Base-by-base conservation (phyloP, 1,140 invertebrate species). In the Helicoverpa armigera region DNA sequence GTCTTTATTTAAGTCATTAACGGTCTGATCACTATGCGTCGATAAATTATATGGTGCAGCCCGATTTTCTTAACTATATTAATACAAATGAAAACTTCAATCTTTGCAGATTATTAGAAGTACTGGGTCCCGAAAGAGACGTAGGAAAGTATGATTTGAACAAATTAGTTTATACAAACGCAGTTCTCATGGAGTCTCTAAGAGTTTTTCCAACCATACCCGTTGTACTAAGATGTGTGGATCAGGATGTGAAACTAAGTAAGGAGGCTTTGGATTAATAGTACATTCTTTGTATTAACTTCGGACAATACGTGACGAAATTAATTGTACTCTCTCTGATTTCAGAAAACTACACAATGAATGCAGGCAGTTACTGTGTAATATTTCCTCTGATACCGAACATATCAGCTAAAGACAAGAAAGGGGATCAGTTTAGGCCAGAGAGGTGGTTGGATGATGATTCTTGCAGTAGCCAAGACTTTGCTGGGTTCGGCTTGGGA, bases 151-250 rank as follows among this genome's bases (percentile, higher is more conserved):
- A 96, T 23, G 96, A 97, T 83, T 79, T 97, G 29, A 83, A 91
- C 29, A 88, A 95, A 51, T 88, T 97, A 86, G 92, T 94, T 72
- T 97, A 96, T 86, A 82, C 96, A 63, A 96, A 97, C 86, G 90
- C 94, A 35, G 95, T 96, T 18, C 95, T 97, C 9, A 97, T 97
- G 84, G 97, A 97, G 92, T 95, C 95, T 0, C 83, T 97, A 43
- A 83, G 96, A 78, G 60, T 96, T 14, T 96, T 95, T 86, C 96
- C 96, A 4, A 91, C 96, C 3, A 96, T 95, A 3, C 96, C 96
- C 29, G 80, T 96, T 14, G 89, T 97, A 48, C 93, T 93, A 4
- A 86, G 95, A 80, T 23, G 82, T 1, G 63, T 85, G 11, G 84
- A 85, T 23, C 61, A 76, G 51, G 84, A 87, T 51, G 70, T 88